Base-by-base conservation (phyloP, 2,888 invertebrate species). In the Aplocera efformata region DNA sequence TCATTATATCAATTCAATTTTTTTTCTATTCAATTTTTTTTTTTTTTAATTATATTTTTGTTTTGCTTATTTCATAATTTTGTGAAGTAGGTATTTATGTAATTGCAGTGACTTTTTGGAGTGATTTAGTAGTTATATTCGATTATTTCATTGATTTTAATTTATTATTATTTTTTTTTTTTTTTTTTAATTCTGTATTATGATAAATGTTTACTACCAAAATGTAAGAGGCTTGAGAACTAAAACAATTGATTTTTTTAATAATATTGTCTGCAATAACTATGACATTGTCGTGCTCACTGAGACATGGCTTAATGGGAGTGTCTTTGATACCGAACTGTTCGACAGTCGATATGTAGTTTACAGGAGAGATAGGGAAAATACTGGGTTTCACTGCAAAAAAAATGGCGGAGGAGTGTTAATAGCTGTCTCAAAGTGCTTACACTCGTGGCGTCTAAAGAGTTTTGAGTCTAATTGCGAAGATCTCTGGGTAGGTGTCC, bases 221-320 rank as follows among this genome's bases (percentile, higher is more conserved):
- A 54, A 50, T 33, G 30, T 37, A 32, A 33, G 51, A n/a, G 54
- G 55, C 3, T 23, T 55, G 6, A 31, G 45, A 30, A 50, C 49
- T 0, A 56, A 56, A 41, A 42, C 48, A 10, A 27, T 39, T 25
- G 24, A 28, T 23, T 48, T 53, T 32, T 50, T 46, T 26, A 13
- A 26, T 1, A 42, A 53, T 23, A 10, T 52, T 9, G 24, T 10
- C 10, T 42, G 39, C 28, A 35, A 30, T 31, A 32, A 53, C 36
- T 56, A 45, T 36, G 53, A 56, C 31, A 28, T 49, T 6, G 38
- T 46, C n/a, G 17, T 48, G 3, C 24, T 48, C 1, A 47, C 37
- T 4, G 46, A 51, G 28, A 48, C 48, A 6, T 51, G 51, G 51
- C 26, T 52, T 2, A 41, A 46, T 17, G 11, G 28, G 8, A 21